Percentiles rank a stretch among this genome's conserved stretches.
These are phyloP conservation scores for Lophochroa leadbeateri DNA, from an alignment of 2,113 vertebrate genomes.

Conservation along the genomic window DNA sequence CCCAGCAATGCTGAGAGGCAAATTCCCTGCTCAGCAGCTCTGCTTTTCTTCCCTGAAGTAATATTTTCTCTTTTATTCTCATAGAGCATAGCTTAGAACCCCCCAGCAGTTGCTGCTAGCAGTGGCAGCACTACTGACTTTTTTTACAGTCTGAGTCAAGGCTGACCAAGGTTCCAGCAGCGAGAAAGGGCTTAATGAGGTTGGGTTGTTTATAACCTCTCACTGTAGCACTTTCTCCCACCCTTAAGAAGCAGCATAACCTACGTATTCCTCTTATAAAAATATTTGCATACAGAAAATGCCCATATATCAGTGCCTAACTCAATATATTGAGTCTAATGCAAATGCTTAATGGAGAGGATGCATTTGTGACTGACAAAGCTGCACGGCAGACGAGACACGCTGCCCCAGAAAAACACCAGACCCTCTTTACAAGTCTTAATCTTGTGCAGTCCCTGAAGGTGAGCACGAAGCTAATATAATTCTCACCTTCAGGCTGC, in stretches of 20 bases:
- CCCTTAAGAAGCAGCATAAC: background rate
- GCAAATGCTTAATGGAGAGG: background rate
- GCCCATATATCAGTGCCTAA: accelerated
- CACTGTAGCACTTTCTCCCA: background rate
- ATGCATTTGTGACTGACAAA: background rate
- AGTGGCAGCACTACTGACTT: background rate
- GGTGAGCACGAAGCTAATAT: background rate
- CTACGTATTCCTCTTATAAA: accelerated
- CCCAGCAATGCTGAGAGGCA: background rate
- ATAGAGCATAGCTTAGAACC: background rate
- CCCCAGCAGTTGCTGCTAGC: background rate
- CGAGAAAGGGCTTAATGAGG: background rate
- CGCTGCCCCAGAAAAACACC: background rate
- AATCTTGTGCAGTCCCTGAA: background rate
- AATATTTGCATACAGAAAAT: background rate
- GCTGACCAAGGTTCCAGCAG: background rate
- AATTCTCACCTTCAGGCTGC: background rate
- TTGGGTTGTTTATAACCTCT: background rate
- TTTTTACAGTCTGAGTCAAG: background rate
- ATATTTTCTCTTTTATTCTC: background rate
- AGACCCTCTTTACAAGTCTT: background rate
- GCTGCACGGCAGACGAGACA: background rate
- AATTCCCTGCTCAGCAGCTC: background rate
- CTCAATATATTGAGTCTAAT: background rate
- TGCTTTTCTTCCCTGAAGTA: background rate